Evolutionary conservation across 2,888 invertebrate genomes (phyloP).

Genomic region (Parnassius smintheus): DNA sequence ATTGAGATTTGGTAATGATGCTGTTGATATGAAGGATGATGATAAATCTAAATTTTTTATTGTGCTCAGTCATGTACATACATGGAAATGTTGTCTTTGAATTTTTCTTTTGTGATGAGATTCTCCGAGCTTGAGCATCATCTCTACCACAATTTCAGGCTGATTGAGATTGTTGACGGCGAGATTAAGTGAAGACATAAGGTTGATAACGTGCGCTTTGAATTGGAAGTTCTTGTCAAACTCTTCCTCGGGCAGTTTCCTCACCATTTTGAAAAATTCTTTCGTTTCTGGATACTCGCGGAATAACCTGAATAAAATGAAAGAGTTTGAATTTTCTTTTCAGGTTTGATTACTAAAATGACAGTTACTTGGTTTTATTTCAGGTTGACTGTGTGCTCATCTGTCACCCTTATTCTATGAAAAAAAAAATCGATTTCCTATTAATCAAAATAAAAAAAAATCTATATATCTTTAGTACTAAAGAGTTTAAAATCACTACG

Average conservation of each 20-base stretch:
- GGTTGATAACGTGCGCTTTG: constrained; percentile 72
- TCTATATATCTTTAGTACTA: too few species aligned
- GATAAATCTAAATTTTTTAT: too few species aligned
- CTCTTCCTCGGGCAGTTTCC: constrained; percentile 57
- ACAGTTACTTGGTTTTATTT: too few species aligned
- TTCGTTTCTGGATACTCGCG: constrained; percentile 60
- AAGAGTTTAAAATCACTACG: too few species aligned
- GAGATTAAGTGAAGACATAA: constrained; percentile 65
- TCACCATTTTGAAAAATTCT: constrained; percentile 67
- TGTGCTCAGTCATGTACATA: constrained; percentile 39
- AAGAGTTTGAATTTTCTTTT: too few species aligned
- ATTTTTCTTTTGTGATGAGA: constrained; percentile 63
- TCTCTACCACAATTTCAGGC: constrained; percentile 66
- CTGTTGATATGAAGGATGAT: too few species aligned
- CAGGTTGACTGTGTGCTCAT: too few species aligned
- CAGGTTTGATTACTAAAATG: too few species aligned
- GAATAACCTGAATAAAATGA: constrained; percentile 48
- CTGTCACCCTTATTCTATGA: too few species aligned
- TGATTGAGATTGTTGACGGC: constrained; percentile 65
- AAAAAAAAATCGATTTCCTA: too few species aligned
- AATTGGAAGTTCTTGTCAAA: constrained; percentile 65
- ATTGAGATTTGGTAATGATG: too few species aligned
- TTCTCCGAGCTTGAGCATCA: constrained; percentile 72
- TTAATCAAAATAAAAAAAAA: too few species aligned
- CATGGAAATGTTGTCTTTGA: constrained; percentile 58